Conservation (phyloP, 2,113 vertebrate species). For the Trochalopteron elliotii region DNA sequence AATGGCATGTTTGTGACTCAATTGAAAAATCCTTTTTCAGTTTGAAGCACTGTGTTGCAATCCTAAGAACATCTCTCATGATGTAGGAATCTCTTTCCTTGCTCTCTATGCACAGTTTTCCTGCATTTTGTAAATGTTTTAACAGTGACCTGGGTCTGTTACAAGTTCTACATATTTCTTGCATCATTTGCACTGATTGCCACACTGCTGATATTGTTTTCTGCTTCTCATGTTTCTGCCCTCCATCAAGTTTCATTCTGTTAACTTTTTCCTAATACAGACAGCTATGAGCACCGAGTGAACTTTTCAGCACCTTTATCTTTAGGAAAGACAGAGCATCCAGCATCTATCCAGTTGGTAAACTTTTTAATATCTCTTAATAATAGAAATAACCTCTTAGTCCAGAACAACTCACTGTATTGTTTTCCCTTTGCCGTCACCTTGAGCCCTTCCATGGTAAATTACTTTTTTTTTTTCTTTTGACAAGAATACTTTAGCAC, state of each 20-base stretch:
- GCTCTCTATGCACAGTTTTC: neutral
- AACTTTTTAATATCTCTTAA: neutral
- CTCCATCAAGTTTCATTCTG: neutral
- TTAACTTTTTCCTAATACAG: neutral
- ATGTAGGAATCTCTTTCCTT: neutral
- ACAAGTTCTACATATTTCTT: neutral
- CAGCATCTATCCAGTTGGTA: neutral
- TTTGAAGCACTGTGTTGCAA: neutral
- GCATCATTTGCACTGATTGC: neutral
- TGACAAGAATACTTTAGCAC: neutral
- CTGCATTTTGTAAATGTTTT: neutral
- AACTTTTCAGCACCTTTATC: neutral
- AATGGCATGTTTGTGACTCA: fast-evolving
- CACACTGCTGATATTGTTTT: neutral
- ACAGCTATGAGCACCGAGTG: neutral
- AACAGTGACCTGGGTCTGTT: neutral
- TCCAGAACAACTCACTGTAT: neutral
- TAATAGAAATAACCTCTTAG: neutral
- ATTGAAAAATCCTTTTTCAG: neutral
- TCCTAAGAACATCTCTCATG: neutral
- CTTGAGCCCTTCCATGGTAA: neutral
- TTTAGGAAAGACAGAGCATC: neutral
- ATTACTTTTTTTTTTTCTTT: neutral
- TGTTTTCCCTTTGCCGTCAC: neutral
- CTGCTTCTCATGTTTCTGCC: neutral